Conservation (phyloP, 1,140 invertebrate genomes). For the Campodea augens region DNA sequence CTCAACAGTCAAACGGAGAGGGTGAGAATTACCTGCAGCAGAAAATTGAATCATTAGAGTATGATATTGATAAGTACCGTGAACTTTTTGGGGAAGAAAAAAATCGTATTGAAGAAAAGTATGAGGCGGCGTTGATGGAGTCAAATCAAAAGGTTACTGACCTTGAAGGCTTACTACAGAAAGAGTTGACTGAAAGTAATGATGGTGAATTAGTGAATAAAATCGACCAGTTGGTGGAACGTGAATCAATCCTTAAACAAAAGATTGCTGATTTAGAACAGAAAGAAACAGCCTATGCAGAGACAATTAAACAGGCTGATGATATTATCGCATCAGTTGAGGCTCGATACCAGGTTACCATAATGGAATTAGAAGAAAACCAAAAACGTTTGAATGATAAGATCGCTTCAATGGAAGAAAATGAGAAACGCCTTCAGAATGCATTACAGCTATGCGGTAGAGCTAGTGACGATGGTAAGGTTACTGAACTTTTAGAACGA, state of each 20-base stretch:
- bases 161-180: no score
- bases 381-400: conserved; percentile 9
- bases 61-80: conserved; percentile 14
- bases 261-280: conserved; percentile 40
- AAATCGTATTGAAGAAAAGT: conserved; percentile 9
- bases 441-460: conserved; percentile 12
- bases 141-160: neutral
- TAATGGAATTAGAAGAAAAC: conserved; percentile 21
- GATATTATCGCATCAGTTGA: conserved; percentile 50
- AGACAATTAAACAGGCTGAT: conserved; percentile 50
- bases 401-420: conserved; percentile 16
- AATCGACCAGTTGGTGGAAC: no score
- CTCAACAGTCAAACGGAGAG: no score
- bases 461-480: conserved; percentile 9
- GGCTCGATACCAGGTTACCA: conserved; percentile 33
- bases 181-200: no score
- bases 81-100: conserved; percentile 10
- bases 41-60: conserved; percentile 15
- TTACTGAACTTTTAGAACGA: conserved; percentile 17
- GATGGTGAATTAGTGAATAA: no score
- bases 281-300: conserved; percentile 42
- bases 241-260: conserved; percentile 21
- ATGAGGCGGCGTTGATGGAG: conserved; percentile 4
- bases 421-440: conserved; percentile 15
- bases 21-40: conserved; percentile 12